Conservation (phyloP, 2,113 vertebrate species). For the Microtus ochrogaster region DNA sequence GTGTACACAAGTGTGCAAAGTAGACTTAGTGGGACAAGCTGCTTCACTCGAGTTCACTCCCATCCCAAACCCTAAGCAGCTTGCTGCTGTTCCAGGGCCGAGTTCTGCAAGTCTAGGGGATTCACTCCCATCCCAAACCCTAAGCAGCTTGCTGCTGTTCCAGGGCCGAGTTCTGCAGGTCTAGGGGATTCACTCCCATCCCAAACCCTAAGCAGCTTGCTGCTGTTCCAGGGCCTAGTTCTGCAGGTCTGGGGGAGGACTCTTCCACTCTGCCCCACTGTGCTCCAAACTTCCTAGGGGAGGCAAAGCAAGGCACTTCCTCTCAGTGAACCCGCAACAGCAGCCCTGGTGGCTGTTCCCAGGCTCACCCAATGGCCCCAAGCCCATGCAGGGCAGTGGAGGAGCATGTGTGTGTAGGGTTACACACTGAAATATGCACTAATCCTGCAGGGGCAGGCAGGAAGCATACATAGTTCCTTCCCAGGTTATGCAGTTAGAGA, state of each 20-base stretch:
- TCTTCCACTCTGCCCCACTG: background rate
- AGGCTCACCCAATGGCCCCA: background rate
- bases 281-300: background rate
- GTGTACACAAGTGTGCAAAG: accelerated
- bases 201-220: background rate
- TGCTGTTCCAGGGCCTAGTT: background rate
- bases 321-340: background rate
- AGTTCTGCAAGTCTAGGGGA: no score
- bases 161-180: no score
- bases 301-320: background rate
- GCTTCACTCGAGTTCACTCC: no score
- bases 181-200: no score
- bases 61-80: no score
- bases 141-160: no score
- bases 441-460: no score
- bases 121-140: no score
- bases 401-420: no score
- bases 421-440: background rate
- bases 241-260: background rate
- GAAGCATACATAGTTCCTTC: background rate
- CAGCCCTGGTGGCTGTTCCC: background rate
- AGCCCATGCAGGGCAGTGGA: background rate
- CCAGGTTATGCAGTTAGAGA: accelerated
- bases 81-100: no score
- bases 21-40: background rate